Evolutionary conservation across 2,888 invertebrate species (phyloP), one percentile per base, ranked within the genome.

Genomic region (Parnassius mnemosyne): DNA sequence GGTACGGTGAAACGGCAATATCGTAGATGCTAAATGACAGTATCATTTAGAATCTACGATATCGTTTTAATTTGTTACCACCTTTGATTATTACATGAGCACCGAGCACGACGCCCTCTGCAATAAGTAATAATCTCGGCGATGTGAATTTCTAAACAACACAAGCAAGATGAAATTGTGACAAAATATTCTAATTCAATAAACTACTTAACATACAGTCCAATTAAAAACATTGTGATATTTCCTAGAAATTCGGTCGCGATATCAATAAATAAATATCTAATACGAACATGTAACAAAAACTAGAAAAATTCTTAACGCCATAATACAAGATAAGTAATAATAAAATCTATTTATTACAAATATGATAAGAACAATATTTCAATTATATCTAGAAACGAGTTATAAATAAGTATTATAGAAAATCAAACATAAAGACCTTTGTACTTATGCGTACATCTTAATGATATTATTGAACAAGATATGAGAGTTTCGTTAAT

Each of bases 361-460:
- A 34, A 34, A 34, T 34, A 7, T 34, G 34, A 34, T 34, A 7
- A 34, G 34, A 34, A 34, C 34, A 34, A 34, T 34, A 34, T 34
- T 34, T 5, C 34, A 34, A 34, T 34, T 34, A 34, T 34, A 34
- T 34, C 34, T 34, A 34, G 34, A 34, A 34, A 34, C 34, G 34
- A 34, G 34, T 67, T 57, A 44, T 20, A 20, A 57, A 50, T 20
- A 20, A 2, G 20, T 25, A 56, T 46, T 10, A 47, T 41, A 41
- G 47, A 50, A 50, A 50, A 16, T 57, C 25, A n/a, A 41, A 47
- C 50, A 9, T 16, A n/a, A 41, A 47, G 16, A n/a, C 34, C 10
- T 55, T 55, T 51, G 51, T 51, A 51, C 44, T 42, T 50, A n/a
- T 13, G 25, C 50, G 51, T 51, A 51, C 51, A 51, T 20, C 34